Percentiles rank a stretch among this genome's conserved stretches.
phyloP scores from a whole-genome alignment of 2,888 invertebrate species.

The Nowickia ferox region DNA sequence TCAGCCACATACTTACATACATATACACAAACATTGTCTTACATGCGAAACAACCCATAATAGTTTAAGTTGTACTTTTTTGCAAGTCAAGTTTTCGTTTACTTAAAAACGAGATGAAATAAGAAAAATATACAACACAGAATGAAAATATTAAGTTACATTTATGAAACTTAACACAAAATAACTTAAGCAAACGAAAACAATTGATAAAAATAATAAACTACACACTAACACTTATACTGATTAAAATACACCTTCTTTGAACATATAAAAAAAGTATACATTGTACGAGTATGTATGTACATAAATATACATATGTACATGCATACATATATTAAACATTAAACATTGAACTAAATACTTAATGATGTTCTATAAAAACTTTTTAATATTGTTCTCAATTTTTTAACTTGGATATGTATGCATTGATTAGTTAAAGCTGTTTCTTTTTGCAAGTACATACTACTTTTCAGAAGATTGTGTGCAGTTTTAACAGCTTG shows the following conservation, averaged over 20 bases:
- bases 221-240: conserved; percentile 23
- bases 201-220: conserved; percentile 49
- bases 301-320: too few species aligned
- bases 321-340: background rate
- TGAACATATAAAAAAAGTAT: background rate
- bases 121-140: conserved; percentile 26
- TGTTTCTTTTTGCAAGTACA: too few species aligned
- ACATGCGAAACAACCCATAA: conserved; percentile 57
- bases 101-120: conserved; percentile 46
- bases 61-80: conserved; percentile 68
- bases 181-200: conserved; percentile 60
- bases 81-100: conserved; percentile 70
- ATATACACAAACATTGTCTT: conserved; percentile 29
- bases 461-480: too few species aligned
- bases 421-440: background rate
- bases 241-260: conserved; percentile 55
- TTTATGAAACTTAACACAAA: conserved; percentile 62
- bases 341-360: conserved; percentile 42
- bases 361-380: background rate
- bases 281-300: too few species aligned
- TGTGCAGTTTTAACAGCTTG: too few species aligned
- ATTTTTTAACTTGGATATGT: background rate
- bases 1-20: conserved; percentile 8
- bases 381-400: conserved; percentile 17
- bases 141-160: conserved; percentile 61